These are phyloP conservation scores for Gambusia affinis DNA, from an alignment of 2,113 vertebrate genomes.

Conservation along the genomic window DNA sequence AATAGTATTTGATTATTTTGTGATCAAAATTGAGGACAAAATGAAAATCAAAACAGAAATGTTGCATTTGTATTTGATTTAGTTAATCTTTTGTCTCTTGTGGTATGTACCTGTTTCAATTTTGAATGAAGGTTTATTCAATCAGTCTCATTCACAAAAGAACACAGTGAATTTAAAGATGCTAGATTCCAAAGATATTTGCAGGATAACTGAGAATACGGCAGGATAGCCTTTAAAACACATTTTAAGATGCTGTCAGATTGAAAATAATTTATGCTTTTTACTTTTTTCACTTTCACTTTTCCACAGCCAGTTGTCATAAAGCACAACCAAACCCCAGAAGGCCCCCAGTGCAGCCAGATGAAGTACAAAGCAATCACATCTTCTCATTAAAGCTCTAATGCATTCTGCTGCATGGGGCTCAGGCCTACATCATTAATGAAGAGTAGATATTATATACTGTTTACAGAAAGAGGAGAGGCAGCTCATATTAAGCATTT, in stretches of 20 bases:
- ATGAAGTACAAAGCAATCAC: conserved; percentile 84
- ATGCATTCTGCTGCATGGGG: conserved; percentile 78
- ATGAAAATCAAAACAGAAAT: conserved; percentile 11
- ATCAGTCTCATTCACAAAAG: conserved; percentile 5
- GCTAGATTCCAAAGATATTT: conserved; percentile 38
- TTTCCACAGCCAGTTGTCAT: conserved; percentile 73
- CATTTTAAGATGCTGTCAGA: conserved; percentile 54
- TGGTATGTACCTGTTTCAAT: neutral
- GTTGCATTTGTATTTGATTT: conserved; percentile 32
- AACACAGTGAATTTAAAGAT: conserved; percentile 55
- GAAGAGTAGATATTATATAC: conserved; percentile 78
- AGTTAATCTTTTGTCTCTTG: neutral
- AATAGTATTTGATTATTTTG: conserved; percentile 75
- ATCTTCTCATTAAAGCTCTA: conserved; percentile 87
- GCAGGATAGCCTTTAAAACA: conserved; percentile 44
- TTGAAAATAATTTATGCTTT: conserved; percentile 72
- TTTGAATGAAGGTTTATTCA: neutral
- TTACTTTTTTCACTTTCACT: conserved; percentile 65
- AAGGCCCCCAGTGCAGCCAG: conserved; percentile 70
- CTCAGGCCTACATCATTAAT: conserved; percentile 80
- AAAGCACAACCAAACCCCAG: conserved; percentile 66
- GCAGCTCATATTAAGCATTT: conserved; percentile 68
- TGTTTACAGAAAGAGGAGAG: conserved; percentile 71
- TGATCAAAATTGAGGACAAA: conserved; percentile 52
- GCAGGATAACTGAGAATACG: conserved; percentile 28